A percentile compares a stretch with the other conserved stretches of the same genome.
phyloP scores from a whole-genome alignment of 2,888 invertebrate genomes.

The Hypena proboscidalis region DNA sequence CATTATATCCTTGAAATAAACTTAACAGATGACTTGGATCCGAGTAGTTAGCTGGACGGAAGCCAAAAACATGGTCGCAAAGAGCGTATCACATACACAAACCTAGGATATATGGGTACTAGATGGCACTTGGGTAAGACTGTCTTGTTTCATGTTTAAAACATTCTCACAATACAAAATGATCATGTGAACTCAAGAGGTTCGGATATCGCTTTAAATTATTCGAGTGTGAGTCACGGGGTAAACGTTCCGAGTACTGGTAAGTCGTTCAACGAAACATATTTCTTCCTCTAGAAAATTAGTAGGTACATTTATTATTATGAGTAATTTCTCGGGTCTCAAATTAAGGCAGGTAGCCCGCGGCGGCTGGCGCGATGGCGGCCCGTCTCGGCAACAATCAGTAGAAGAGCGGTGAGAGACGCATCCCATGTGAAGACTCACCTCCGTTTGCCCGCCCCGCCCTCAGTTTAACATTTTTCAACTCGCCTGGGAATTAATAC shows the following conservation, averaged over 20 bases:
- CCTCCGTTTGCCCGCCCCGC: conserved; percentile 66
- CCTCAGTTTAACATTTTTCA: conserved; percentile 83
- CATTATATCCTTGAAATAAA: conserved; percentile 60
- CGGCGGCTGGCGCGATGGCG: no score
- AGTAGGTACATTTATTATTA: conserved; percentile 81
- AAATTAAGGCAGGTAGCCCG: conserved; percentile 84
- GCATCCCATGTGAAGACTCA: conserved; percentile 65
- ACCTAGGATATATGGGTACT: conserved; percentile 21
- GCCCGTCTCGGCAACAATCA: conserved; percentile 62
- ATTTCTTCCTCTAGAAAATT: conserved; percentile 71
- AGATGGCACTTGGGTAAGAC: conserved; percentile 17
- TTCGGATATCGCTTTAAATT: conserved; percentile 24
- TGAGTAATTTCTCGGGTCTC: conserved; percentile 80
- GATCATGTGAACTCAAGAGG: conserved; percentile 18
- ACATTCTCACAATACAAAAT: conserved; percentile 26
- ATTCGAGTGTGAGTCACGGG: conserved; percentile 58
- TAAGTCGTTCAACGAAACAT: conserved; percentile 60
- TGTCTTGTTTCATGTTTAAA: conserved; percentile 20
- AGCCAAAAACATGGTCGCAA: conserved; percentile 64
- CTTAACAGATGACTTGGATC: conserved; percentile 70
- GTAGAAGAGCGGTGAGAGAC: conserved; percentile 42
- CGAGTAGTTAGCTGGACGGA: conserved; percentile 64
- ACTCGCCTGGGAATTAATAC: conserved; percentile 73
- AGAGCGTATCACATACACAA: conserved; percentile 48
- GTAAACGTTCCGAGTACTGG: conserved; percentile 58